Conservation (phyloP, 2,797 vertebrate species). For the Sebastes oblongus region DNA sequence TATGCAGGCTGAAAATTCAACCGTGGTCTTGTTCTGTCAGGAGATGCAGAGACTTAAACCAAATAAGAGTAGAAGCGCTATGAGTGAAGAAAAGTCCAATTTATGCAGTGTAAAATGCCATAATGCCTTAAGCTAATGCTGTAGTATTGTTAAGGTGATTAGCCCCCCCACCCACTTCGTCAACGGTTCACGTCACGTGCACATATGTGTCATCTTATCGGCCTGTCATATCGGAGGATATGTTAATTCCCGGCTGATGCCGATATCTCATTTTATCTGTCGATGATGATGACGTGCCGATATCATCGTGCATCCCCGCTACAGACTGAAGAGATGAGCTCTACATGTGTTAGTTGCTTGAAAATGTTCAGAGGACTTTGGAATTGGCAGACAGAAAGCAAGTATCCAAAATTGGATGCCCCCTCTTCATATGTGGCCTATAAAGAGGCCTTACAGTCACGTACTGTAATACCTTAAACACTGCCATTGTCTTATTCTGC, state of each 20-base stretch:
- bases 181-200: neutral
- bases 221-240: neutral
- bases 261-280: neutral
- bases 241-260: neutral
- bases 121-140: neutral
- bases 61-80: no score
- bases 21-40: no score
- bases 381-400: neutral
- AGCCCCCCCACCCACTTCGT: neutral
- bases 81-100: no score
- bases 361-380: constrained; percentile 12
- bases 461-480: neutral
- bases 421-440: neutral
- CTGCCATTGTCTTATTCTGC: neutral
- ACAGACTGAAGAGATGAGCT: neutral
- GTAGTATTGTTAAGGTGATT: neutral
- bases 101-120: neutral
- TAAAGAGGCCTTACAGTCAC: neutral
- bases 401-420: neutral
- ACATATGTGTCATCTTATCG: neutral
- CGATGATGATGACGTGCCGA: neutral
- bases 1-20: no score
- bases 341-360: constrained; percentile 2
- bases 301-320: neutral
- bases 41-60: no score